Evolutionary conservation across 2,113 vertebrate genomes (phyloP), one percentile per base, ranked within the genome.

Genomic region (Pollimyrus isidori): DNA sequence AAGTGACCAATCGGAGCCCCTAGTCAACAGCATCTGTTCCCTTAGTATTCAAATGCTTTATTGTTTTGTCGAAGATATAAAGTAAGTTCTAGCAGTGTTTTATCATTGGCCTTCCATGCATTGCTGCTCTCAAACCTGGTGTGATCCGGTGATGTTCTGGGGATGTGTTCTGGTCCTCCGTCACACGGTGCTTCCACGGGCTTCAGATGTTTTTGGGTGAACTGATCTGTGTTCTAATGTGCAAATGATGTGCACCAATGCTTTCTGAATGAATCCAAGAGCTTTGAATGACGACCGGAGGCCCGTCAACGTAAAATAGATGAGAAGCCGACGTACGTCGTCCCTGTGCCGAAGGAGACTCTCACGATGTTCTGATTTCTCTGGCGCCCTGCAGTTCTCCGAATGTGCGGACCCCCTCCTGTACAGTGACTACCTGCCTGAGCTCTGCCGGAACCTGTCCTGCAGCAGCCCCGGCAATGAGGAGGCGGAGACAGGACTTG

Each of bases 351-450:
- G 35, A 42, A 17, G 15, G 35, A 80, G 73, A 80, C 35, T 19
- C 73, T 80, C 73, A 42, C 5, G 13, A 42, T 7, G 35, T 6
- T 42, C 30, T 35, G n/a, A 19, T 7, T 10, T 87, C 23, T 39
- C 26, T 9, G 13, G 19, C 30, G 26, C 91, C 65, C 93, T 93
- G 15, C 93, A 99, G 98, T 97, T 98, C 95, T 96, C 97, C 87
- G 98, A 97, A 90, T 97, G 97, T 92, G 97, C 97, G 48, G 98
- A 99, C 93, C 97, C 96, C 91, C 96, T 97, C 96, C 95, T 98
- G 93, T 97, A 98, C 94, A 98, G 97, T 39, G 98, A 99, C 93
- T 99, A 99, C 80, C 96, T 99, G 89, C 96, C 96, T 4, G 96
- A 97, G 92, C 94, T 96, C 82, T 94, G 95, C 0, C 94, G 94